Evolutionary conservation across 2,797 vertebrate species (phyloP), one percentile per base, ranked within the genome.

Genomic region (Babyrousa celebensis): DNA sequence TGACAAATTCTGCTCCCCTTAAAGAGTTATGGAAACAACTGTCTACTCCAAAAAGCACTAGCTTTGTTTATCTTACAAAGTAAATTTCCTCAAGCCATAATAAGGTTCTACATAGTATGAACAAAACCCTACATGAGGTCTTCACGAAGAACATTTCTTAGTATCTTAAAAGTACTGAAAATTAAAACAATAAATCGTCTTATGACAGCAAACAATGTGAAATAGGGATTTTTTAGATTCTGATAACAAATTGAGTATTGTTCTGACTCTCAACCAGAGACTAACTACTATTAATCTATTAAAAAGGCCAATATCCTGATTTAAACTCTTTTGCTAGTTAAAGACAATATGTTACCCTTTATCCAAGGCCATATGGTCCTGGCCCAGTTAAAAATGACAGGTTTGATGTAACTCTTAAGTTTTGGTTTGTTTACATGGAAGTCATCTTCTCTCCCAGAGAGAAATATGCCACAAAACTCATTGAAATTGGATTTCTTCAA

Each of bases 141-240:
- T 97, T 95, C 93, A 54, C 62, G 40, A 97, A 95, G 15, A 97
- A 95, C 84, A 65, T 89, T 97, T 97, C 74, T 90, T 98, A 95
- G 85, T 88, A 97, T 70, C 83, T 78, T 96, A 97, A 97, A 85
- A 89, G 89, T 87, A 88, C 80, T 89, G 83, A 97, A 98, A 98
- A 98, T 98, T 98, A 98, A 98, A 98, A 98, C 93, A 96, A 98
- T 98, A 98, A 97, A 95, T 98, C 97, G 97, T 97, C 72, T 40
- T 94, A 93, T 97, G 97, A 97, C 89, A 96, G 60, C n/a, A 98
- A 96, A 78, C 48, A 92, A 92, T 93, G 96, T 96, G 77, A 96
- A 96, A 97, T 90, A 83, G 95, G 56, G 77, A 84, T 15, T 60
- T 97, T 97, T 97, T 62, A 92, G 71, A 80, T 95, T 91, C 90